phyloP scores from a whole-genome alignment of 2,888 invertebrate species.

The Cyaniris semiargus region DNA sequence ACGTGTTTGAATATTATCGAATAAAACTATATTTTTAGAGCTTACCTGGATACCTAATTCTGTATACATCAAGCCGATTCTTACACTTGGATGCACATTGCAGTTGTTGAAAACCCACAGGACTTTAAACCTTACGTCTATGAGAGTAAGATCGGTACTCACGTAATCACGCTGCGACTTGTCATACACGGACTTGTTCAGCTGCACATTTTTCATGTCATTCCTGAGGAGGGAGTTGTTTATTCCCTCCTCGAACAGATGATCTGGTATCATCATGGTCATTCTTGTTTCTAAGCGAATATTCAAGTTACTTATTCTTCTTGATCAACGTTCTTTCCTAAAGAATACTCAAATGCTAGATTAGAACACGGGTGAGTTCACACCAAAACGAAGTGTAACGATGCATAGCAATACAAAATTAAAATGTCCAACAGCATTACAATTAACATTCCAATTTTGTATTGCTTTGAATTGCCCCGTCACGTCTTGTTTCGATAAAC shows the following conservation, averaged over 20 bases:
- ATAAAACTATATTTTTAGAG: neutral
- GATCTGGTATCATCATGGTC: conserved; percentile 61
- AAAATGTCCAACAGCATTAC: too few species aligned
- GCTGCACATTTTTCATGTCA: conserved; percentile 67
- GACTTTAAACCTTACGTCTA: neutral
- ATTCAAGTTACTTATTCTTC: neutral
- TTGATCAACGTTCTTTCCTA: too few species aligned
- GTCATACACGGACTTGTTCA: conserved; percentile 55
- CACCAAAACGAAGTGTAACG: too few species aligned
- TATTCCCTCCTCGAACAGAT: conserved; percentile 68
- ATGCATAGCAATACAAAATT: too few species aligned
- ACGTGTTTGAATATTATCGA: neutral
- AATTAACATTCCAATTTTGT: too few species aligned
- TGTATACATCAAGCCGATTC: neutral
- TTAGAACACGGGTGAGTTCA: too few species aligned
- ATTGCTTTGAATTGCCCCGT: too few species aligned
- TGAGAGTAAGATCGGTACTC: conserved; percentile 48
- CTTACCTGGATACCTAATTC: conserved; percentile 7
- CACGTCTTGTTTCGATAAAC: too few species aligned
- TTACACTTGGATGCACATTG: neutral
- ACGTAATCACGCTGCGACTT: conserved; percentile 68
- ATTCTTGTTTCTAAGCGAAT: conserved; percentile 32
- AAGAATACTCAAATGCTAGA: too few species aligned
- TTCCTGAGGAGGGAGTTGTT: conserved; percentile 58
- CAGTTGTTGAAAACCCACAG: neutral